phyloP scores from a whole-genome alignment of 2,888 invertebrate genomes.

The Argyresthia goedartella region DNA sequence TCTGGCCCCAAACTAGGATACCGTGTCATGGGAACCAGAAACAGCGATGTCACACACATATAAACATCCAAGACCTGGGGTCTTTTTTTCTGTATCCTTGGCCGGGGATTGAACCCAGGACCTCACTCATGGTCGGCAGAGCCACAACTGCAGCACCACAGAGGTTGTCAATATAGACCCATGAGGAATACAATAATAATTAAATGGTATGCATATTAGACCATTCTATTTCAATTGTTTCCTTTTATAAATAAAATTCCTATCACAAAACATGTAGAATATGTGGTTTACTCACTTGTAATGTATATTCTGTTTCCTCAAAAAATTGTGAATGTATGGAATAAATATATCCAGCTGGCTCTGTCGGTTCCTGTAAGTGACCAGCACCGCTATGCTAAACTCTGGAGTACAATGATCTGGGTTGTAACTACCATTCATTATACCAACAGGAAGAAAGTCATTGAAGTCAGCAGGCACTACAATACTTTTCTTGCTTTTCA shows the following conservation, averaged over 20 bases:
- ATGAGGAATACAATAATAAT: no score
- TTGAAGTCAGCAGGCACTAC: constrained; percentile 28
- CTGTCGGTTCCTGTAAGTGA: constrained; percentile 83
- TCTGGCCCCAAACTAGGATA: no score
- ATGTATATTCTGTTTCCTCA: constrained; percentile 85
- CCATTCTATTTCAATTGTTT: no score
- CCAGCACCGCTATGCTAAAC: constrained; percentile 82
- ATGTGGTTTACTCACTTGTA: constrained; percentile 68
- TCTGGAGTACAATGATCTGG: constrained; percentile 44
- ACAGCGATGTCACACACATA: no score
- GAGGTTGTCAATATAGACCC: no score
- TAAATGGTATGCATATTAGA: no score
- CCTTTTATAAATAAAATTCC: not conserved
- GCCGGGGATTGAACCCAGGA: no score
- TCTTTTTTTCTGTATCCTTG: no score
- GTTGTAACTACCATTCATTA: constrained; percentile 28
- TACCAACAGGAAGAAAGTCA: constrained; percentile 18
- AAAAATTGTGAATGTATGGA: constrained; percentile 87
- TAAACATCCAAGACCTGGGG: no score
- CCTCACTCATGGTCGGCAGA: no score
- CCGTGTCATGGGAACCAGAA: no score
- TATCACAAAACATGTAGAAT: constrained; percentile 72
- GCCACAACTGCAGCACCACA: no score
- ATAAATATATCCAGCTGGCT: constrained; percentile 83
- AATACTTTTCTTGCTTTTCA: constrained; percentile 14